Evolutionary conservation across 2,888 invertebrate species (phyloP).

Genomic region (Criorhina ranunculi): DNA sequence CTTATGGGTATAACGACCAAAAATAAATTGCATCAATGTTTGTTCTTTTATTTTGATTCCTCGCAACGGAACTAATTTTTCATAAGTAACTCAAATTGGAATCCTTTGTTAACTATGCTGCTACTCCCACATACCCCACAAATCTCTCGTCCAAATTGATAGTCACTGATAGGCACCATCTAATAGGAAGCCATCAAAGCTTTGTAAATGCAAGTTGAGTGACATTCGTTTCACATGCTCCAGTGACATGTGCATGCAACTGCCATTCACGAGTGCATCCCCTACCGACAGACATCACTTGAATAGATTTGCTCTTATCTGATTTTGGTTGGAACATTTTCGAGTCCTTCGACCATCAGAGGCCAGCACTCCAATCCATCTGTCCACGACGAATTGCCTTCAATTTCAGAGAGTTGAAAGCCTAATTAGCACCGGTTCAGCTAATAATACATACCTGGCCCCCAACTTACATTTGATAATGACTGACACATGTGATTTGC

Average conservation of each 20-base stretch:
- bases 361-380: slow-evolving; percentile 3
- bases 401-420: slow-evolving; percentile 45
- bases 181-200: slow-evolving; percentile 34
- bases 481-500: slow-evolving; percentile 33
- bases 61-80: no score
- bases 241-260: slow-evolving; percentile 13
- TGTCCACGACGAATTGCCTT: slow-evolving; percentile 51
- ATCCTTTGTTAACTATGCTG: neutral
- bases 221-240: slow-evolving; percentile 30
- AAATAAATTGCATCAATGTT: no score
- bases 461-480: slow-evolving; percentile 67
- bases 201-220: slow-evolving; percentile 34
- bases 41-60: no score
- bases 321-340: slow-evolving; percentile 49
- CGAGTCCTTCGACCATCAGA: neutral
- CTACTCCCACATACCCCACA: neutral
- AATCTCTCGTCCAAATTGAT: slow-evolving; percentile 5
- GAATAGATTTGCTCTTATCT: slow-evolving; percentile 29
- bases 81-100: neutral
- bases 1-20: no score
- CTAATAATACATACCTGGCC: slow-evolving; percentile 46
- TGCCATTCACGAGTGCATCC: slow-evolving; percentile 11
- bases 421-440: slow-evolving; percentile 63
- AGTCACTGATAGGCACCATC: slow-evolving; percentile 6
- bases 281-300: slow-evolving; percentile 2